Evolutionary conservation across 2,113 vertebrate species (phyloP).

Genomic region (Ranitomeya imitator): DNA sequence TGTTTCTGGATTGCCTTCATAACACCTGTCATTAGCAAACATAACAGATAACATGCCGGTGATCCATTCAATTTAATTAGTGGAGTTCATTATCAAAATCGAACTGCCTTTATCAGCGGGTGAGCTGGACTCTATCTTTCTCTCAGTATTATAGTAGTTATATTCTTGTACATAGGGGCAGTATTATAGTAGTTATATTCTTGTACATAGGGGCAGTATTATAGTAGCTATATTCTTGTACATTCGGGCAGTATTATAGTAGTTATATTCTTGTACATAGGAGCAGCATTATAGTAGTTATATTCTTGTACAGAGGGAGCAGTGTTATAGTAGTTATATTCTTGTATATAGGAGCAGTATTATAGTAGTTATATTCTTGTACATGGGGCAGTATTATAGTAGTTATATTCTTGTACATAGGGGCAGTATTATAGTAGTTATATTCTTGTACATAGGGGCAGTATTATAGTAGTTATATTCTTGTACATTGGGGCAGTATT

Average conservation of each 20-base stretch:
- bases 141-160: no score
- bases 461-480: neutral
- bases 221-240: neutral
- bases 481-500: neutral
- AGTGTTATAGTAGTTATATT: neutral
- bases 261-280: neutral
- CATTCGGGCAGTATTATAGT: neutral
- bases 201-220: neutral
- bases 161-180: no score
- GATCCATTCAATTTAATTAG: no score
- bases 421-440: neutral
- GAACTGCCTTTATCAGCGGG: no score
- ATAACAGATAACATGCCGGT: no score
- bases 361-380: neutral
- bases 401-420: neutral
- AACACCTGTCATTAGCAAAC: no score
- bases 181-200: neutral
- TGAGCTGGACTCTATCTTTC: no score
- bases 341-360: neutral
- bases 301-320: no score
- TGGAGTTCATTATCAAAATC: no score
- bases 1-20: no score
- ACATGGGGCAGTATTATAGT: neutral
- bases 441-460: neutral
- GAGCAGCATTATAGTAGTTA: neutral